Percentiles rank a stretch among this genome's conserved stretches.
phyloP scores from a whole-genome alignment of 2,888 invertebrate species.

The Halictus ligatus region DNA sequence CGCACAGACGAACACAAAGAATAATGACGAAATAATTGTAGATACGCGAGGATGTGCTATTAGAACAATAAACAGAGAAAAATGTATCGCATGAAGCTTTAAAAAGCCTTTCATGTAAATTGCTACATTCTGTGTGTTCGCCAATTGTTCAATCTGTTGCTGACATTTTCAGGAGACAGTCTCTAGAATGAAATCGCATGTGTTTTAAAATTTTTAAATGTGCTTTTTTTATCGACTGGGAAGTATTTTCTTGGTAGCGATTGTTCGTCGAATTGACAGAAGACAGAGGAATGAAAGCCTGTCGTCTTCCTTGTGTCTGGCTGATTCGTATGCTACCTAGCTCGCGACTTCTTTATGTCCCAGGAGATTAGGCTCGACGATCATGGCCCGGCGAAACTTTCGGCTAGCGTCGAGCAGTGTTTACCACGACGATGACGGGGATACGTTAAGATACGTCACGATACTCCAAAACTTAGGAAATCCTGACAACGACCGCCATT shows the following conservation, averaged over 20 bases:
- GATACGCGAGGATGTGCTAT: neutral
- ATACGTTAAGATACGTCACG: conserved; percentile 74
- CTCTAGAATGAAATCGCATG: neutral
- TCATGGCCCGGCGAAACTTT: conserved; percentile 55
- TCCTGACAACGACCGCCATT: conserved; percentile 73
- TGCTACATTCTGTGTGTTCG: neutral
- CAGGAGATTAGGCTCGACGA: conserved; percentile 68
- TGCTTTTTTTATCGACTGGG: neutral
- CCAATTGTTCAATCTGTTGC: neutral
- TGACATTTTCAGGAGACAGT: neutral
- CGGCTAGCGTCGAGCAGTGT: conserved; percentile 43
- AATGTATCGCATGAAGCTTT: neutral
- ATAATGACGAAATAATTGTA: neutral
- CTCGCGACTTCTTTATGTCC: conserved; percentile 55
- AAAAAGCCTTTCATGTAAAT: neutral
- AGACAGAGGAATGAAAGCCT: conserved; percentile 5
- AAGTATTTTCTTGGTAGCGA: neutral
- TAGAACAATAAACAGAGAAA: neutral
- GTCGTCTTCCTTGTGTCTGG: neutral
- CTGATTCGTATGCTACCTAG: conserved; percentile 57
- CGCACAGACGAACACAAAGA: neutral
- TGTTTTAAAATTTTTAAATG: neutral
- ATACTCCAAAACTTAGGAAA: conserved; percentile 68
- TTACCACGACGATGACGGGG: conserved; percentile 54
- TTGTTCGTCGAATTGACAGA: neutral